Conservation (phyloP, 2,113 vertebrate genomes). For the Shinisaurus crocodilurus region DNA sequence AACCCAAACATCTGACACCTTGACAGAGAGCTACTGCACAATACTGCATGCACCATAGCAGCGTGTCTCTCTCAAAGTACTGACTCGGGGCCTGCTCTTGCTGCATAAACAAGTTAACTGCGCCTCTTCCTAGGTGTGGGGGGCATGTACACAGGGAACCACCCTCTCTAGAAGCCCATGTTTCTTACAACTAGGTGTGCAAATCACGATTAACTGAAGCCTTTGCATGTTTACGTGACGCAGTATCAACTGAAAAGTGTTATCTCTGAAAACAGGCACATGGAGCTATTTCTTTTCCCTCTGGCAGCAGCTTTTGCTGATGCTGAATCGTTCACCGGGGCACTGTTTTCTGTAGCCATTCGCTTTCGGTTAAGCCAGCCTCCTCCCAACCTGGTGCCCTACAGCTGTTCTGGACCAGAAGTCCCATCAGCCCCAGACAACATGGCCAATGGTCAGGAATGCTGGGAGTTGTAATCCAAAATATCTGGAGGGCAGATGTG, state of each 20-base stretch:
- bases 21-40: neutral
- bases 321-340: neutral
- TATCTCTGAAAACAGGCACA: neutral
- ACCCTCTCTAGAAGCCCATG: neutral
- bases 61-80: no score
- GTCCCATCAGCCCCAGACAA: no score
- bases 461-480: no score
- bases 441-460: no score
- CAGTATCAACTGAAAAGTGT: neutral
- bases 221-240: neutral
- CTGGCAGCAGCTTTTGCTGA: neutral
- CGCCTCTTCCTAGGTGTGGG: neutral
- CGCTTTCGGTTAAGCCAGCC: neutral
- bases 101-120: neutral
- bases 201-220: neutral
- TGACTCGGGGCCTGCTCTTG: neutral
- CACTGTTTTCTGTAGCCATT: neutral
- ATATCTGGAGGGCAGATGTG: neutral
- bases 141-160: neutral
- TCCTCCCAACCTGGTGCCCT: no score
- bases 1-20: neutral
- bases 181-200: neutral
- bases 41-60: neutral
- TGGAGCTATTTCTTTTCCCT: neutral
- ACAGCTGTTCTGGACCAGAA: no score